Base-by-base conservation (phyloP, 2,113 vertebrate species). In the Varanus komodoensis region DNA sequence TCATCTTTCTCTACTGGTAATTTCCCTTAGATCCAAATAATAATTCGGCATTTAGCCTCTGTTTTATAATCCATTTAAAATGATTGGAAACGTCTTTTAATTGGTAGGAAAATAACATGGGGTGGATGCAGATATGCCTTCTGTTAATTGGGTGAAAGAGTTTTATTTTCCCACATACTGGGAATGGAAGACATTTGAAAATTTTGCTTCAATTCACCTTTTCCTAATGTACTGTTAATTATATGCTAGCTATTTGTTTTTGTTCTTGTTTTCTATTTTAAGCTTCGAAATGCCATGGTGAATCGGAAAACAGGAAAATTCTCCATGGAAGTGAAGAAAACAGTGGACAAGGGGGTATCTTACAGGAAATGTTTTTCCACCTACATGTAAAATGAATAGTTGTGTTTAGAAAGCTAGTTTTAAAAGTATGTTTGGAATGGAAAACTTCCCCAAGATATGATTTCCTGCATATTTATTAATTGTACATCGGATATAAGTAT, bases 271-370 rank as follows among this genome's bases (percentile, higher is more conserved):
- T 82, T 92, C 25, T 86, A 50, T 0, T 94, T 95, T 90, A 92
- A 99, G 99, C 97, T 99, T 89, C 97, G 99, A 95, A 99, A 99
- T 44, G 99, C 98, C 90, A 99, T 99, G 99, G 99, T 99, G 95
- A 99, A 99, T 96, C 97, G 98, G 90, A 99, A 99, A 97, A 99
- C 98, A 0, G 99, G 99, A 84, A 98, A 97, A 91, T 99, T 99
- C 94, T 99, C 99, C 61, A 99, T 99, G 98, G 99, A 99, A 94
- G 99, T 99, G 94, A 99, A 99, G 96, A 99, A 99, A 97, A 99
- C 98, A 69, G 98, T 99, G 90, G 99, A 99, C 96, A 99, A 99
- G 98, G 99, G 99, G 98, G 99, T 99, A 97, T 95, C 97, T 87
- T 91, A 89, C 94, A 90, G 95, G 92, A 95, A 94, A 96, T 95